phyloP scores from a whole-genome alignment of 2,888 invertebrate species.

The Harpalus rufipes region DNA sequence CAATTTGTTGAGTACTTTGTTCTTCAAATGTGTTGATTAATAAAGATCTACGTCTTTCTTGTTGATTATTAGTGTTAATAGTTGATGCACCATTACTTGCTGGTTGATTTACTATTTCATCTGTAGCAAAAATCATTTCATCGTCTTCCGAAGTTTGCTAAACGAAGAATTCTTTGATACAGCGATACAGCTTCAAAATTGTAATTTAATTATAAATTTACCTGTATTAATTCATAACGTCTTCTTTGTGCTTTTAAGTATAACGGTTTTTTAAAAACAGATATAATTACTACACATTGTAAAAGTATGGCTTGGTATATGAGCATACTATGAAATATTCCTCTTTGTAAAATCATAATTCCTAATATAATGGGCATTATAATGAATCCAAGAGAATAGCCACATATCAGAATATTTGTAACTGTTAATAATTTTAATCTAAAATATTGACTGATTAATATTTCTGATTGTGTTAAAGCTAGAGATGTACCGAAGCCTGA shows the following conservation, averaged over 20 bases:
- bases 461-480: conserved; percentile 80
- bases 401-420: conserved; percentile 79
- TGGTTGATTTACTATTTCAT: conserved; percentile 41
- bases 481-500: conserved; percentile 81
- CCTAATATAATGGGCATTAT: conserved; percentile 79
- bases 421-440: conserved; percentile 79
- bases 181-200: conserved; percentile 8
- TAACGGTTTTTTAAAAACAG: conserved; percentile 79
- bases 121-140: conserved; percentile 60
- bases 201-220: conserved; percentile 66
- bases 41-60: conserved; percentile 67
- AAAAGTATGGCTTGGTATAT: conserved; percentile 81
- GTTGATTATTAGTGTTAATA: conserved; percentile 31
- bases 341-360: conserved; percentile 77
- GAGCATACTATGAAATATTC: conserved; percentile 77
- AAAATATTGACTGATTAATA: conserved; percentile 81
- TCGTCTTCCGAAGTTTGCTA: conserved; percentile 59
- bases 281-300: conserved; percentile 80
- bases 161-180: not conserved
- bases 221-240: conserved; percentile 73
- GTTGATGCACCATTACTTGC: conserved; percentile 16
- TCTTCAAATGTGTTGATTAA: conserved; percentile 67
- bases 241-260: conserved; percentile 75
- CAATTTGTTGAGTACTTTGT: conserved; percentile 65
- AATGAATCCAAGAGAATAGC: conserved; percentile 79